These are phyloP conservation scores for Gephyroberyx darwinii DNA, from an alignment of 2,797 vertebrate genomes.

Conservation along the genomic window DNA sequence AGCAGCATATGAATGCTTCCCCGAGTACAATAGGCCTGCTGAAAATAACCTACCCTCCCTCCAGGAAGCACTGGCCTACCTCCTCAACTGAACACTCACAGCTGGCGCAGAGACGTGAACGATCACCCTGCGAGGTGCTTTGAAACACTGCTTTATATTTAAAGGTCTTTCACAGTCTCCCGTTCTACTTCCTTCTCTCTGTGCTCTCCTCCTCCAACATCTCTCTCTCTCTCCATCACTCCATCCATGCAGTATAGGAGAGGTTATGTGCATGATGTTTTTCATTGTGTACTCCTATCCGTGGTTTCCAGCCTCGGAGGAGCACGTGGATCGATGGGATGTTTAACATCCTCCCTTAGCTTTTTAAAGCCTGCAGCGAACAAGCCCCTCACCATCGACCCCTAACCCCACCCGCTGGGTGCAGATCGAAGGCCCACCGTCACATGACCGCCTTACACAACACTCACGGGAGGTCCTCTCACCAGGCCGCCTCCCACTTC, in stretches of 20 bases:
- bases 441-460: slow-evolving; percentile 67
- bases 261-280: slow-evolving; percentile 40
- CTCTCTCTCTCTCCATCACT: slow-evolving; percentile 26
- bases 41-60: slow-evolving; percentile 47
- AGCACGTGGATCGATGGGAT: slow-evolving; percentile 67
- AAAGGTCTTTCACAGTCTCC: slow-evolving; percentile 32
- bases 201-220: background rate
- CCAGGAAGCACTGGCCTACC: slow-evolving; percentile 48
- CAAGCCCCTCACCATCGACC: slow-evolving; percentile 69
- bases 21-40: slow-evolving; percentile 36
- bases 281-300: slow-evolving; percentile 46
- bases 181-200: slow-evolving; percentile 29
- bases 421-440: slow-evolving; percentile 47
- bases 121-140: slow-evolving; percentile 26
- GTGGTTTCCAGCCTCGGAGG: slow-evolving; percentile 49
- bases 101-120: slow-evolving; percentile 38
- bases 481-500: slow-evolving; percentile 73
- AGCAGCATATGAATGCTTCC: slow-evolving; percentile 32
- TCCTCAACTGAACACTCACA: slow-evolving; percentile 37
- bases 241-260: slow-evolving; percentile 32
- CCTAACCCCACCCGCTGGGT: slow-evolving; percentile 55
- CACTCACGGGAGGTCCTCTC: slow-evolving; percentile 67
- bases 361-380: slow-evolving; percentile 71
- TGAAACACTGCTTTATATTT: slow-evolving; percentile 39
- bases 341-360: slow-evolving; percentile 76